phyloP scores from a whole-genome alignment of 2,888 invertebrate genomes.

The Chrysolina americana region DNA sequence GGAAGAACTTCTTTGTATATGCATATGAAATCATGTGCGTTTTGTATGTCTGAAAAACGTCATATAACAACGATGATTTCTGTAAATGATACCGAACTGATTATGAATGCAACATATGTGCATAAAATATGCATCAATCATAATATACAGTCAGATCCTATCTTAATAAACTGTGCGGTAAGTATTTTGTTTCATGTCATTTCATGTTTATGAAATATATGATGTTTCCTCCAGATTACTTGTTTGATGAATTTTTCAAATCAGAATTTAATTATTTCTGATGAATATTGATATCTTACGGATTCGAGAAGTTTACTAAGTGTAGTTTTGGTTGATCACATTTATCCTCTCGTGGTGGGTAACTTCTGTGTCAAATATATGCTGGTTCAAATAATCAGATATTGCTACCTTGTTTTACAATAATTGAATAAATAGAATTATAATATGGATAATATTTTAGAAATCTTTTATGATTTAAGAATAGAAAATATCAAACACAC shows the following conservation, averaged over 20 bases:
- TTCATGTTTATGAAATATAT: neutral
- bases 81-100: neutral
- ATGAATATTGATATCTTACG: neutral
- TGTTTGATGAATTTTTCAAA: neutral
- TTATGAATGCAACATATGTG: constrained; percentile 41
- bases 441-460: too few species aligned
- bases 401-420: too few species aligned
- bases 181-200: constrained; percentile 23
- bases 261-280: neutral
- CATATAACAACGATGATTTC: neutral
- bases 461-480: too few species aligned
- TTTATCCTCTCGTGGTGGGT: too few species aligned
- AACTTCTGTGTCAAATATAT: too few species aligned
- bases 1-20: too few species aligned
- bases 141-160: constrained; percentile 51
- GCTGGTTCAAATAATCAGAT: too few species aligned
- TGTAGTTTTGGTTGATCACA: too few species aligned
- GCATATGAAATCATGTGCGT: too few species aligned
- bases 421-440: too few species aligned
- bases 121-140: constrained; percentile 55
- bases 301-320: neutral
- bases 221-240: neutral
- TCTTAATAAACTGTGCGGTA: constrained; percentile 48
- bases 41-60: too few species aligned
- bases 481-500: too few species aligned